phyloP scores from a whole-genome alignment of 1,140 invertebrate species.

The Drosophila kikkawai region DNA sequence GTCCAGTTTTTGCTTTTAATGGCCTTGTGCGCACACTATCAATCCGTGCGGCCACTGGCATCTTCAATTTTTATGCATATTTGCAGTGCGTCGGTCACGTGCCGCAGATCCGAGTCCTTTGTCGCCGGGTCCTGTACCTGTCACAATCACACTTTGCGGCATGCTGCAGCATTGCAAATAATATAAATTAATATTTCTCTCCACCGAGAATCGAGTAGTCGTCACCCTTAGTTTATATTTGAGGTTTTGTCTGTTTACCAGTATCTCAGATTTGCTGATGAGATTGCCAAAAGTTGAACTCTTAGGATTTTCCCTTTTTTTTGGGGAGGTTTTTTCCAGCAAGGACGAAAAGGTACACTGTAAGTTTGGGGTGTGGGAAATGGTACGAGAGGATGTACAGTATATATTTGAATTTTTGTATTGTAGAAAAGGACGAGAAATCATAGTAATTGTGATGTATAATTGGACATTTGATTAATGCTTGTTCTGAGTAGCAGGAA shows the following conservation, averaged over 20 bases:
- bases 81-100: slow-evolving; percentile 72
- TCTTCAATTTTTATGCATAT: slow-evolving; percentile 81
- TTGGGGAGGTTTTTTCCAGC: slow-evolving; percentile 31
- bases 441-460: slow-evolving; percentile 27
- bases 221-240: slow-evolving; percentile 55
- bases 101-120: slow-evolving; percentile 52
- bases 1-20: slow-evolving; percentile 57
- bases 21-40: slow-evolving; percentile 68
- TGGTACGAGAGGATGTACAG: background rate
- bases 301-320: slow-evolving; percentile 22
- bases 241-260: slow-evolving; percentile 76
- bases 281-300: slow-evolving; percentile 60
- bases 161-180: slow-evolving; percentile 80
- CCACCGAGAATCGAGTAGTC: background rate
- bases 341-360: slow-evolving; percentile 54
- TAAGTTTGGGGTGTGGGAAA: slow-evolving; percentile 14
- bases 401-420: background rate
- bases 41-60: slow-evolving; percentile 58
- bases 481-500: slow-evolving; percentile 9
- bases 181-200: slow-evolving; percentile 79
- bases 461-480: slow-evolving; percentile 38
- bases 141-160: slow-evolving; percentile 83
- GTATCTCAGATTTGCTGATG: slow-evolving; percentile 57
- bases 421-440: background rate
- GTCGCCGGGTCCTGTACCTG: slow-evolving; percentile 58